Conservation (phyloP, 2,113 vertebrate species). For the Isurus oxyrinchus region DNA sequence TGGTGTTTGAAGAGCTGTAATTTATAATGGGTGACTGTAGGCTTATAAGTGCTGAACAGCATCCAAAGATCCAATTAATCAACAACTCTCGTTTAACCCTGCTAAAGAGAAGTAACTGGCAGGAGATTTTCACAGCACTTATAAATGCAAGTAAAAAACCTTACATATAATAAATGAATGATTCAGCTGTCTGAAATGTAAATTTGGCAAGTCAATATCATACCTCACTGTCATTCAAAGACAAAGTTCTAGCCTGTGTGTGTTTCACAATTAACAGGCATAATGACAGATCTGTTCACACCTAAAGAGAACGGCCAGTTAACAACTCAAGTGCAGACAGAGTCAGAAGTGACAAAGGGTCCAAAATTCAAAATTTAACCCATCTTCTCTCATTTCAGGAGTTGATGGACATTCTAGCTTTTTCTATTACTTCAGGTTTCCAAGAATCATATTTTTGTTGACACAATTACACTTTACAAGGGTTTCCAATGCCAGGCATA, state of each 20-base stretch:
- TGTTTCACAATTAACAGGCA: neutral
- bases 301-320: neutral
- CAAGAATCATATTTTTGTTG: neutral
- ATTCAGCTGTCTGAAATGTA: neutral
- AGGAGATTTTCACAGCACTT: neutral
- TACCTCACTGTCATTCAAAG: neutral
- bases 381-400: neutral
- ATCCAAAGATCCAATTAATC: neutral
- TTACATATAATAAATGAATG: neutral
- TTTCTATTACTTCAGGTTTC: neutral
- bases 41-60: neutral
- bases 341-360: neutral
- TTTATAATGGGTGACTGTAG: neutral
- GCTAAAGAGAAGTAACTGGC: neutral
- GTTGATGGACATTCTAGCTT: neutral
- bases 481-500: neutral
- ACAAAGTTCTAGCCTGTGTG: neutral
- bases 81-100: neutral
- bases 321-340: neutral
- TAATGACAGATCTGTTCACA: neutral
- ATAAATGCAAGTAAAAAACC: neutral
- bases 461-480: neutral
- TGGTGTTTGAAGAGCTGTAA: neutral
- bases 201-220: neutral
- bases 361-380: neutral